Evolutionary conservation across 1,140 invertebrate genomes (phyloP).

Genomic region (Pseudomyrmex flavicornis): DNA sequence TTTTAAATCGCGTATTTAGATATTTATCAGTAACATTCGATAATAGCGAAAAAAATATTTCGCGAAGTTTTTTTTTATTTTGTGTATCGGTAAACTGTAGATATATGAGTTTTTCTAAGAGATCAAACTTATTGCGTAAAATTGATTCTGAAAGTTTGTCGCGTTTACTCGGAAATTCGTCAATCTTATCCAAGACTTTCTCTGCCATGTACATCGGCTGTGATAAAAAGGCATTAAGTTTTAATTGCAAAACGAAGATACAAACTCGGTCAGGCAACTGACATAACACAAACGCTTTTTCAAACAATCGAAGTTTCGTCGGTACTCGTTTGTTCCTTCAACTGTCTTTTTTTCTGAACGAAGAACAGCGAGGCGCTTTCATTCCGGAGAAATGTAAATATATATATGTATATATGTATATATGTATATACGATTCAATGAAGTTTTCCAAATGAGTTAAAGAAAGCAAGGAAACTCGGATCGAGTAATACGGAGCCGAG

Average conservation of each 20-base stretch:
- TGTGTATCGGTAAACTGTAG: no score
- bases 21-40: no score
- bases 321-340: constrained; percentile 2
- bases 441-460: constrained; percentile 53
- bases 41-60: no score
- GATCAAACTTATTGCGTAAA: background rate
- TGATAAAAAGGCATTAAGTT: constrained; percentile 11
- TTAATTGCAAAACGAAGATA: constrained; percentile 4
- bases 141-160: background rate
- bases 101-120: background rate
- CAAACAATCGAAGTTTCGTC: constrained; percentile 31
- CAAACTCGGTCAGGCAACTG: background rate
- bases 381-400: background rate
- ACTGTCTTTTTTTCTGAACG: constrained; percentile 34
- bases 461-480: constrained; percentile 33
- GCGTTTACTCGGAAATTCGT: background rate
- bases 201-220: no score
- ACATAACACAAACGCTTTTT: constrained; percentile 6
- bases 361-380: constrained; percentile 1
- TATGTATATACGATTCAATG: background rate
- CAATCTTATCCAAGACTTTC: background rate
- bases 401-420: background rate
- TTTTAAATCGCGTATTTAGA: no score
- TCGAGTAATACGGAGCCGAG: constrained; percentile 21
- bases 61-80: no score